Base-by-base conservation (phyloP, 2,113 vertebrate genomes). In the Ardeotis arabs region DNA sequence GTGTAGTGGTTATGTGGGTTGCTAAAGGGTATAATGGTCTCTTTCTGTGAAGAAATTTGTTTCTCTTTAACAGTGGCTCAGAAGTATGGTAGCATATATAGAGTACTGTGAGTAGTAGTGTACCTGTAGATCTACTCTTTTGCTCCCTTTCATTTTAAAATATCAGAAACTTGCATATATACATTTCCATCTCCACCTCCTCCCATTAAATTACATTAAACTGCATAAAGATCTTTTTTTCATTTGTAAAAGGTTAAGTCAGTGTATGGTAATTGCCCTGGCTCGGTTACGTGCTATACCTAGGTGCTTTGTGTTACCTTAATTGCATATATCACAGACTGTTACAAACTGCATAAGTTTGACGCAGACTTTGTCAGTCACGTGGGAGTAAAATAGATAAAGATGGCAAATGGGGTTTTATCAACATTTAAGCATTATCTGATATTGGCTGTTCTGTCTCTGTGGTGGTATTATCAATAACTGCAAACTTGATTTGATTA, bases 11-110 rank as follows among this genome's bases (percentile, higher is more conserved):
- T 70, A 13, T 7, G 56, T 85, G 33, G 29, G 56, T 44, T 59
- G 35, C n/a, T 31, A 5, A 31, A 25, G 37, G 11, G 28, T 69
- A 25, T 39, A 44, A 44, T 4, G 9, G 53, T 3, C 17, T 89
- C 23, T 59, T 37, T 53, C 53, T 4, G 3, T 28, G 13, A 70
- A 47, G 55, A 23, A 64, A 9, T 52, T 39, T 50, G 41, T n/a
- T 64, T 45, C 19, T 50, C 0, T 25, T 50, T 67, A 62, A 28
- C 22, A n/a, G 0, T 28, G 47, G 17, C 2, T 62, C 19, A 44
- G 35, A 49, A 37, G 19, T 0, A 0, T 23, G 13, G 21, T 53
- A 35, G 49, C 8, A 5, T 35, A 24, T 68, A 12, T 50, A 31
- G 14, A 63, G 24, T 49, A 5, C 37, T 80, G 41, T 67, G 68